Conservation (phyloP, 2,797 vertebrate species). For the Esox lucius region DNA sequence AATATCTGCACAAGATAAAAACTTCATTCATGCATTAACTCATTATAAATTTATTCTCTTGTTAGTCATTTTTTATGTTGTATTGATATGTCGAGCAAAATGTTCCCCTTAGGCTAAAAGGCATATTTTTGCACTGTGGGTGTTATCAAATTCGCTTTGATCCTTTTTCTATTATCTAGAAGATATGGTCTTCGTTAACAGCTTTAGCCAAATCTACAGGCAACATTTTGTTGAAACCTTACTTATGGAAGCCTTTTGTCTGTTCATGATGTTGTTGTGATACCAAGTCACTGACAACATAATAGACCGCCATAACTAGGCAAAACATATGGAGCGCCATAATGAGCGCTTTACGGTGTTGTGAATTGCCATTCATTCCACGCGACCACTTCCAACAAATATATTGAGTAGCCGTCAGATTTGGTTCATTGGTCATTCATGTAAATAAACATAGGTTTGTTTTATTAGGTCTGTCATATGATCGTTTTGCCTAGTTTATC, state of each 20-base stretch:
- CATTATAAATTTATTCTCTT: background rate
- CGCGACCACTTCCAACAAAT: slow-evolving; percentile 57
- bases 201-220: background rate
- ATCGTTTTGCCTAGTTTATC: background rate
- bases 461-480: slow-evolving; percentile 38
- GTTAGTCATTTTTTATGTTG: background rate
- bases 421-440: slow-evolving; percentile 33
- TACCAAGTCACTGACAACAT: background rate
- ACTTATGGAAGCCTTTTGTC: background rate
- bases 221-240: background rate
- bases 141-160: background rate
- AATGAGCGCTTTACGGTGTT: background rate
- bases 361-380: slow-evolving; percentile 21
- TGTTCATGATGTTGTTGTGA: background rate
- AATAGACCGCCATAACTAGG: background rate
- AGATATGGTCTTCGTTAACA: background rate
- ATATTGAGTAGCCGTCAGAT: slow-evolving; percentile 47
- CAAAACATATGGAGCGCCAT: background rate
- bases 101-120: background rate
- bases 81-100: background rate
- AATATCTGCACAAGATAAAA: background rate
- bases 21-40: slow-evolving; percentile 11
- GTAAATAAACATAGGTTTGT: slow-evolving; percentile 32
- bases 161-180: background rate
- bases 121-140: background rate